Conservation (phyloP, 2,888 invertebrate genomes). For the Lithophane semibrunnea region DNA sequence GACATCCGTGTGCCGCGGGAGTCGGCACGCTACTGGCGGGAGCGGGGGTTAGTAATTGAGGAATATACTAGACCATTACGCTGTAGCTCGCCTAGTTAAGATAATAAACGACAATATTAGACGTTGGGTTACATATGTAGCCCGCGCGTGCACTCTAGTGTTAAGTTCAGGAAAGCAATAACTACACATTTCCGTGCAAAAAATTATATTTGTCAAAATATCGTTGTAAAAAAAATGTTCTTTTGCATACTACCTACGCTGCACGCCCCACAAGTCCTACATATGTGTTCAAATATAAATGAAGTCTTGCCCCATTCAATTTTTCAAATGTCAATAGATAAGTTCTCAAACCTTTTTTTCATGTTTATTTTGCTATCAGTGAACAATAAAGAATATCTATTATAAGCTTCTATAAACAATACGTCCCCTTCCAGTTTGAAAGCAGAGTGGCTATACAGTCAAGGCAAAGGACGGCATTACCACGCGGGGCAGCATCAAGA, state of each 20-base stretch:
- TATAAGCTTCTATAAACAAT: background rate
- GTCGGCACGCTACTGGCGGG: no score
- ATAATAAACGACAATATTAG: no score
- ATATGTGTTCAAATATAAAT: background rate
- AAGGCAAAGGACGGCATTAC: conserved; percentile 97
- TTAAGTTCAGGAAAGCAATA: background rate
- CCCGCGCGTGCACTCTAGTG: no score
- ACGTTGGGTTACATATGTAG: no score
- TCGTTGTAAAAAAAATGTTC: background rate
- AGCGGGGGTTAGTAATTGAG: no score
- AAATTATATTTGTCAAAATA: background rate
- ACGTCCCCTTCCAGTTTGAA: conserved; percentile 92
- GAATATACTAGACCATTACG: no score
- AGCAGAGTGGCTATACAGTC: conserved; percentile 98
- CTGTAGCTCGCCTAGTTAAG: no score
- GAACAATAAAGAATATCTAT: conserved; percentile 4
- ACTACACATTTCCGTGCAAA: background rate
- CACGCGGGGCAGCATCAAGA: conserved; percentile 95
- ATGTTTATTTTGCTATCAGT: background rate
- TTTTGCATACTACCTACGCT: no score
- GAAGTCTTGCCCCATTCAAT: background rate
- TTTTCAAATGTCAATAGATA: no score
- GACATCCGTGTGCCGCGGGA: no score
- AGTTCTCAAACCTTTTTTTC: background rate
- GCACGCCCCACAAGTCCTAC: background rate